These are phyloP conservation scores for Taxidea taxus DNA, from an alignment of 2,113 vertebrate species.

Conservation along the genomic window DNA sequence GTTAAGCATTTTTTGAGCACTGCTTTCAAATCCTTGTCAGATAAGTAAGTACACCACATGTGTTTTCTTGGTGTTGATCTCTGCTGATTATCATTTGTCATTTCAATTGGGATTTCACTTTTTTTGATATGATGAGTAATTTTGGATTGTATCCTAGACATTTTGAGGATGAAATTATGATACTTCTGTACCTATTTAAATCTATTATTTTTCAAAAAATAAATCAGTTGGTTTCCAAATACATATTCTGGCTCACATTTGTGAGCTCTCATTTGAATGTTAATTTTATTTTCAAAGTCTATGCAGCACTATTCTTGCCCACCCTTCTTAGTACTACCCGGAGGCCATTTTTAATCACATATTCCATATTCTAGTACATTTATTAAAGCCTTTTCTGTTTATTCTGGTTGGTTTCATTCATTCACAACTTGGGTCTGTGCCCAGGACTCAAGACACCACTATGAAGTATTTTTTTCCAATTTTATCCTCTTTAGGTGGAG, in stretches of 20 bases:
- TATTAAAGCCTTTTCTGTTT: not conserved
- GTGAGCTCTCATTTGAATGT: not conserved
- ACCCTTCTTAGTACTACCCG: not conserved
- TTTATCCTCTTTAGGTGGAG: not conserved
- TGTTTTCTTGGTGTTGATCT: not conserved
- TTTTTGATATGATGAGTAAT: not conserved
- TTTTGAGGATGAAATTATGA: not conserved
- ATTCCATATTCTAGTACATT: not conserved
- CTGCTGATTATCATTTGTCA: not conserved
- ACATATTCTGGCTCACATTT: not conserved
- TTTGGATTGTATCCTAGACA: not conserved
- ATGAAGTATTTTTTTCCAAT: fast-evolving
- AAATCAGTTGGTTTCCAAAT: not conserved
- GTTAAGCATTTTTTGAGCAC: not conserved
- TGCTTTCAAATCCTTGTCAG: not conserved
- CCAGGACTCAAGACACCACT: not conserved
- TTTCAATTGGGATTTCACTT: not conserved
- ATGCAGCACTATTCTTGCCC: not conserved
- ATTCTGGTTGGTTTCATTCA: not conserved
- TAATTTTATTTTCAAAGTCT: not conserved
- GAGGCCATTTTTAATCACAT: not conserved
- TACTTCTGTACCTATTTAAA: not conserved
- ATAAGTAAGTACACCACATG: not conserved
- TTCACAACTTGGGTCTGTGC: not conserved
- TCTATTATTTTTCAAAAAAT: not conserved